Evolutionary conservation across 1,140 invertebrate species (phyloP).

Genomic region (Neoseiulus cucumeris): DNA sequence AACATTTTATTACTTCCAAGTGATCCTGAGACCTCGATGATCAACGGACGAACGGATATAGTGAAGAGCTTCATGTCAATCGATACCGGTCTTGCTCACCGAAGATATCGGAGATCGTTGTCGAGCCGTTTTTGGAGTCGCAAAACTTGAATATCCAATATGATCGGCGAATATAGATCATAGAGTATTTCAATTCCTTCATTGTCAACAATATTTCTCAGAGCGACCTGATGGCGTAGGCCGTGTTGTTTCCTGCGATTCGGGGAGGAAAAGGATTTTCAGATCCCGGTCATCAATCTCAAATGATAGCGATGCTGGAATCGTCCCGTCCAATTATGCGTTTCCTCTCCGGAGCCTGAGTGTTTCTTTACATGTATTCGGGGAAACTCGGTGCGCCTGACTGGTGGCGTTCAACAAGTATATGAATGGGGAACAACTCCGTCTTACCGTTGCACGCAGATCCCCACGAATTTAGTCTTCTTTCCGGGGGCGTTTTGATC

Average conservation of each 20-base stretch:
- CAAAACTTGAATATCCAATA: slow-evolving; percentile 70
- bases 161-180: slow-evolving; percentile 79
- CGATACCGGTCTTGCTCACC: background rate
- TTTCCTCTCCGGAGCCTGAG: too few species aligned
- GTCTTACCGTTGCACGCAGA: slow-evolving; percentile 52
- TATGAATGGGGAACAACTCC: too few species aligned
- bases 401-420: too few species aligned
- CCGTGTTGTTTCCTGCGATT: slow-evolving; percentile 45
- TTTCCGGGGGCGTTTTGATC: slow-evolving; percentile 70
- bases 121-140: slow-evolving; percentile 83
- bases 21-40: background rate
- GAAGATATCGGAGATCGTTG: slow-evolving; percentile 63
- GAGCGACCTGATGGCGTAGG: slow-evolving; percentile 54
- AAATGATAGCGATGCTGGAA: too few species aligned
- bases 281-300: too few species aligned
- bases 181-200: slow-evolving; percentile 70
- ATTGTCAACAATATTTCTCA: slow-evolving; percentile 81
- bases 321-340: too few species aligned
- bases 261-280: background rate
- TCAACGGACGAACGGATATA: background rate
- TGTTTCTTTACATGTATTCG: too few species aligned
- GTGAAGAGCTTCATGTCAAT: too few species aligned
- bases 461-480: slow-evolving; percentile 74
- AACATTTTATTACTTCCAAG: background rate
- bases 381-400: too few species aligned